Evolutionary conservation across 2,888 invertebrate genomes (phyloP).

Genomic region (Harpalus rufipes): DNA sequence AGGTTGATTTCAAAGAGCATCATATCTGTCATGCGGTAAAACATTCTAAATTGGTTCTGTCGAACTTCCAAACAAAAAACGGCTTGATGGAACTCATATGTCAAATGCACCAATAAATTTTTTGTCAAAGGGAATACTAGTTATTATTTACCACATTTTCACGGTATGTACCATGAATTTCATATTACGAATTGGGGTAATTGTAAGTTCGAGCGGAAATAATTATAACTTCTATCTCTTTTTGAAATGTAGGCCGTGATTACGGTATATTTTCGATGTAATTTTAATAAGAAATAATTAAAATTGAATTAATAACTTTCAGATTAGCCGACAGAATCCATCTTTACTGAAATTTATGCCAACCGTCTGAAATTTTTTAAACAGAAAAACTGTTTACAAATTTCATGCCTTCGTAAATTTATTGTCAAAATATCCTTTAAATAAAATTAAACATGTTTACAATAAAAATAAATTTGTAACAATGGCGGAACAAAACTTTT

Average conservation of each 20-base stretch:
- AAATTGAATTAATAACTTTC: too few species aligned
- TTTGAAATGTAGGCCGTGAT: not conserved
- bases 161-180: constrained; percentile 20
- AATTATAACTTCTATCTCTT: not conserved
- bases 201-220: not conserved
- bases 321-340: too few species aligned
- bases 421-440: too few species aligned
- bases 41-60: constrained; percentile 40
- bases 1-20: constrained; percentile 13
- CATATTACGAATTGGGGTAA: constrained; percentile 3
- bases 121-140: constrained; percentile 19
- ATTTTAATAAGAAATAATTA: not conserved
- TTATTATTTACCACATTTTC: constrained; percentile 44
- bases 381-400: too few species aligned
- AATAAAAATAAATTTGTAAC: too few species aligned
- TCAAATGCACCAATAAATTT: constrained; percentile 37
- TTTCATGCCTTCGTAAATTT: too few species aligned
- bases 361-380: too few species aligned
- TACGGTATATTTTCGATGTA: not conserved
- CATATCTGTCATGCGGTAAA: constrained; percentile 39
- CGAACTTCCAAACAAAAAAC: constrained; percentile 30
- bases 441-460: too few species aligned
- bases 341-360: too few species aligned
- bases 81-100: constrained; percentile 43
- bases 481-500: too few species aligned